phyloP scores from a whole-genome alignment of 2,888 invertebrate species.

The Mesoligia furuncula region DNA sequence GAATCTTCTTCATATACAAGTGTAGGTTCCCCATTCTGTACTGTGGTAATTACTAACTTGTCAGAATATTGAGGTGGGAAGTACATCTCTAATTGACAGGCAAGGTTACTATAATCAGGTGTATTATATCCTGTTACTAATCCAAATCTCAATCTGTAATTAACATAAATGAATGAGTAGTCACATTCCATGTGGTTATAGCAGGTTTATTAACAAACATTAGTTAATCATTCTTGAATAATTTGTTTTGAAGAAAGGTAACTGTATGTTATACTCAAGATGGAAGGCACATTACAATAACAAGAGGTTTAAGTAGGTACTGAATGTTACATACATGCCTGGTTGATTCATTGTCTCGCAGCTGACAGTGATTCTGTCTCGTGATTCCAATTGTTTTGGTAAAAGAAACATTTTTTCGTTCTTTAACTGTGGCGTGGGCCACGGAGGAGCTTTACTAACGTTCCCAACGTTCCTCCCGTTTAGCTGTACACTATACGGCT shows the following conservation, averaged over 20 bases:
- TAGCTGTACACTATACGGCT: conserved; percentile 69
- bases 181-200: conserved; percentile 14
- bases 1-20: conserved; percentile 56
- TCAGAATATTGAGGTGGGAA: conserved; percentile 65
- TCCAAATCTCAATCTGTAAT: conserved; percentile 74
- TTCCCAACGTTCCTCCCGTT: conserved; percentile 74
- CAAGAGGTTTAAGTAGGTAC: neutral
- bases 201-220: conserved; percentile 24
- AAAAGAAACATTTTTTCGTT: conserved; percentile 79
- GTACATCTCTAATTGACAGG: conserved; percentile 73
- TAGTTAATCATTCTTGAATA: conserved; percentile 12
- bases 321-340: conserved; percentile 65
- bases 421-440: conserved; percentile 69
- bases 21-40: conserved; percentile 68
- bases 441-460: conserved; percentile 71
- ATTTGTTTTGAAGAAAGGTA: conserved; percentile 6
- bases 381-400: conserved; percentile 72
- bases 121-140: conserved; percentile 70
- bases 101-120: conserved; percentile 76
- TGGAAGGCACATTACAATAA: neutral
- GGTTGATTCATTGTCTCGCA: conserved; percentile 64
- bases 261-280: neutral
- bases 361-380: conserved; percentile 71
- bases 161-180: conserved; percentile 24
- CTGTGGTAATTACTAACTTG: conserved; percentile 63